A percentile compares a stretch with the other conserved stretches of the same genome.
These are phyloP conservation scores for Crotalus tigris DNA, from an alignment of 2,113 vertebrate genomes.

Conservation along the genomic window DNA sequence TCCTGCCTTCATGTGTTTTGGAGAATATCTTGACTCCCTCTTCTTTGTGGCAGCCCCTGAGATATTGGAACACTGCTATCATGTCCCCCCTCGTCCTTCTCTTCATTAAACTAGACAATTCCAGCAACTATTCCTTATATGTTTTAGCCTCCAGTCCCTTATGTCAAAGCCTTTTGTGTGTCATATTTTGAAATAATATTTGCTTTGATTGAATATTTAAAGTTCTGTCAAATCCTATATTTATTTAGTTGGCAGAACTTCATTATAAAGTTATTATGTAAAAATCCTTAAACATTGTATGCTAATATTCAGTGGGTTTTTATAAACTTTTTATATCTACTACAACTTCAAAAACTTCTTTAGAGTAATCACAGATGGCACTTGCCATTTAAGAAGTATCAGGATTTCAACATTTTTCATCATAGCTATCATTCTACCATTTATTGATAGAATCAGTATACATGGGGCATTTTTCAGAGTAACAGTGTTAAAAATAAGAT, in stretches of 20 bases:
- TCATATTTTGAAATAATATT: neutral
- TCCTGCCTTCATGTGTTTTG: too few relatives aligned
- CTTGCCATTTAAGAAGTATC: neutral
- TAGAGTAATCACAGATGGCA: neutral
- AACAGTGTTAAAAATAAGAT: neutral
- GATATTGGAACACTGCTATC: too few relatives aligned
- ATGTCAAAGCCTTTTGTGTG: neutral
- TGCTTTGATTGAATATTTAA: neutral
- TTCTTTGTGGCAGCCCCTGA: too few relatives aligned
- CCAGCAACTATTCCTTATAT: too few relatives aligned
- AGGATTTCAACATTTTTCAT: neutral
- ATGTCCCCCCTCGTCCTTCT: too few relatives aligned
- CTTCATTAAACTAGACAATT: too few relatives aligned
- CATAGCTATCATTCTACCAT: neutral
- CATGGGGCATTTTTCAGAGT: neutral
- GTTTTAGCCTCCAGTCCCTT: too few relatives aligned
- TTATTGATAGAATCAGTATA: neutral
- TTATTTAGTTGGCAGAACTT: neutral
- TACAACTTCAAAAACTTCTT: neutral
- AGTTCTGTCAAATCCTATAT: neutral
- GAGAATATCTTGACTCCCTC: too few relatives aligned
- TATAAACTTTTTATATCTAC: neutral
- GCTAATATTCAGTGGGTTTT: neutral
- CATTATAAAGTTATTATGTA: neutral
- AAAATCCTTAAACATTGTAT: neutral